These are phyloP conservation scores for Hyposoter dolosus DNA, from an alignment of 2,888 invertebrate species.

Conservation along the genomic window DNA sequence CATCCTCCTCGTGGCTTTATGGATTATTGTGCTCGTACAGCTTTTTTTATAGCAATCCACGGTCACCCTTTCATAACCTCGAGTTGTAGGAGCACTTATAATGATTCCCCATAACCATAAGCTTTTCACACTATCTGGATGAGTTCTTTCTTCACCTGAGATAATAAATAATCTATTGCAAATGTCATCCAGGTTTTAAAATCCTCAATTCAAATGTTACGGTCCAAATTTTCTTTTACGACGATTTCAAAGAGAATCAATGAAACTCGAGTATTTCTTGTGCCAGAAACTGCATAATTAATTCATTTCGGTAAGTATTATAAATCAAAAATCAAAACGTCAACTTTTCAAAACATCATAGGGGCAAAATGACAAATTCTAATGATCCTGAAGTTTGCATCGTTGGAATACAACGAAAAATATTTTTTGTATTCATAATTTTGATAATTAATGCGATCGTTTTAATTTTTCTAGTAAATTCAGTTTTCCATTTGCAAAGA, in stretches of 20 bases:
- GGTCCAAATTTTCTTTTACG: not conserved
- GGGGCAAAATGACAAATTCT: no score
- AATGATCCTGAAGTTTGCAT: no score
- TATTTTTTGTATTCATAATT: no score
- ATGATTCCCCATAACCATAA: not conserved
- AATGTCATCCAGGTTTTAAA: not conserved
- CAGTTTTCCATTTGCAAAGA: no score
- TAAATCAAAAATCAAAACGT: not conserved
- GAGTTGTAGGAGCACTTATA: not conserved
- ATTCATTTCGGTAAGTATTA: not conserved
- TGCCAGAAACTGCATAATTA: not conserved
- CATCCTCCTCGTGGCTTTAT: not conserved
- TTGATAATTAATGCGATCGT: no score
- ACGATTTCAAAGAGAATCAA: no score
- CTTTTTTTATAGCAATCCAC: not conserved
- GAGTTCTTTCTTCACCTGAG: not conserved
- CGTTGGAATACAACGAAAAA: no score
- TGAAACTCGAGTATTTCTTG: not conserved
- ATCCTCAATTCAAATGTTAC: not conserved
- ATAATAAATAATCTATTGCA: not conserved
- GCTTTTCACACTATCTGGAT: not conserved
- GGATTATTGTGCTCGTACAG: not conserved
- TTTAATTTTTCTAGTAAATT: no score
- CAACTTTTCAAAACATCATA: not conserved
- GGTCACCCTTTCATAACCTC: not conserved